Base-by-base conservation (phyloP, 2,888 invertebrate genomes). In the Drosophila kanekoi region DNA sequence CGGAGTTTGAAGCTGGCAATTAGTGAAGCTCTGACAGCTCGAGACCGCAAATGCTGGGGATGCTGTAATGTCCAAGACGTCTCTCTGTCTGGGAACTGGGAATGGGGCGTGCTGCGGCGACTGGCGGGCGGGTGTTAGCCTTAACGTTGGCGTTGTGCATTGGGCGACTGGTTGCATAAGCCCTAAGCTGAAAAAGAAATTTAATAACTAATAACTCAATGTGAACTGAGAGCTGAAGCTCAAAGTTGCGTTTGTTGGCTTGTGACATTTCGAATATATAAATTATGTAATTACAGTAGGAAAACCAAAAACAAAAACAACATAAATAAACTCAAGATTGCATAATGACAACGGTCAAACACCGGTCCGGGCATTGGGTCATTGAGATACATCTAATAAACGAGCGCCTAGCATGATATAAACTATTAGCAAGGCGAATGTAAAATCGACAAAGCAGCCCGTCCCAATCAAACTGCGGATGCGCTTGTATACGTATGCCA, bases 381-480 rank as follows among this genome's bases (percentile, higher is more conserved):
- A 75, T 58, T 77, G 35, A 63, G 48, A 73, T 74, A 49, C 60
- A 57, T 69, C 57, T 74, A 68, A 81, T 71, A 81, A 81, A 82
- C 66, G 87, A 82, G 85, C 82, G 67, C 79, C 82, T 85, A 79
- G 79, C 82, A 83, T 81, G 87, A 85, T 81, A 85, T 62, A 68
- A 85, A 68, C 28, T 66, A 73, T 76, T 64, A 63, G 67, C 66
- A 73, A 71, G 52, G 53, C 73, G 63, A 67, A 78, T 47, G 53
- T 49, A 16, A 54, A 43, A 18, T 16, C 41, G 23, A 32, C 18
- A 23, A 40, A 51, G 28, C 9, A 51, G 23, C 41, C 47, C 41
- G 16, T 35, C 35, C 35, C 41, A 23, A 18, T 16, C 8, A 11
- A 18, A 14, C 38, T 11, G 11, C 32, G 51, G 44, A 63, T 63